Evolutionary conservation across 2,888 invertebrate genomes (phyloP), one percentile per base, ranked within the genome.

Genomic region (Lypha dubia): DNA sequence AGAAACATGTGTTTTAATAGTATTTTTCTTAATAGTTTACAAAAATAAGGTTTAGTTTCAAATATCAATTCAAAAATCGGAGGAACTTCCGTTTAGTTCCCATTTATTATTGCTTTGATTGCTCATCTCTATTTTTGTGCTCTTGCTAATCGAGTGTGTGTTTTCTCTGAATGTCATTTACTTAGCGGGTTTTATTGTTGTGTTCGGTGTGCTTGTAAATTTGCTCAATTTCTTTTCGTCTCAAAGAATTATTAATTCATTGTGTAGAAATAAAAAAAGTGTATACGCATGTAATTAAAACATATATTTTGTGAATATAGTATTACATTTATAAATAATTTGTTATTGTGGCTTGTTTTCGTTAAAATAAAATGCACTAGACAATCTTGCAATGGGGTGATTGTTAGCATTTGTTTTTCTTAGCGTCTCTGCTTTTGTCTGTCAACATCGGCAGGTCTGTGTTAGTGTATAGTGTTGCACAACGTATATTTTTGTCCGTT

Each of bases 171-270:
- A 20, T 62, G 60, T 62, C 38, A 41, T 3, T 15, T 7, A 62
- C 41, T 41, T 41, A 22, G 58, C 58, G 58, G 58, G 28, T n/a
- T 32, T 58, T 58, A 3, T 35, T n/a, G 15, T 35, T 58, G 58
- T 20, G 32, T 17, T 0, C 4, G n/a, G 11, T 58, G 58, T 58
- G 58, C 20, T 58, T 32, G 1, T 1, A 5, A 35, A 17, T 11
- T 8, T 35, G 35, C 17, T 17, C 1, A 35, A 58, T 11, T 17
- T 17, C 1, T 32, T 35, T 58, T 17, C 11, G 4, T 7, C 11
- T 9, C 3, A 35, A 35, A 35, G 5, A 17, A 35, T 0, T 32
- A 17, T 9, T 58, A 17, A 35, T 3, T 17, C 4, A 6, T 1
- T 11, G 0, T 17, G 11, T 1, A 35, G 17, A 58, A 11, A 17